Percentiles rank a stretch among this genome's conserved stretches.
phyloP scores from a whole-genome alignment of 2,113 vertebrate species.

The Ptyas mucosa region DNA sequence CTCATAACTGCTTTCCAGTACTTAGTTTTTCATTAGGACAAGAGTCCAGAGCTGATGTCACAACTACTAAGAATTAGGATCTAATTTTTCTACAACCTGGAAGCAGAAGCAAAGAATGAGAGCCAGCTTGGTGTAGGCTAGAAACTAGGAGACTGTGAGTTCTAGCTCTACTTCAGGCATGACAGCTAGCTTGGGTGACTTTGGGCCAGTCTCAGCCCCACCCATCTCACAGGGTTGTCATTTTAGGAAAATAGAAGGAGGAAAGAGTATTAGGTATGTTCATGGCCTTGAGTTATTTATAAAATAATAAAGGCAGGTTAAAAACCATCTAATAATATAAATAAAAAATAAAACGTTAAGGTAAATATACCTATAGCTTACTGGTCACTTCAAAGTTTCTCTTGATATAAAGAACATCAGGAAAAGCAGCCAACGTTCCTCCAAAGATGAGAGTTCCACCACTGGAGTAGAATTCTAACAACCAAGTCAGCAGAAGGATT shows the following conservation, averaged over 20 bases:
- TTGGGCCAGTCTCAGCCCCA: not conserved
- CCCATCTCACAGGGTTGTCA: not conserved
- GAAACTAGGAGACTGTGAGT: not conserved
- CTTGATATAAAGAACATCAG: not conserved
- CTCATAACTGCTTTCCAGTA: not conserved
- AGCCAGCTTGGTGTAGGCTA: not conserved
- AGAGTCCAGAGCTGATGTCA: not conserved
- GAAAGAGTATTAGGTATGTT: not conserved
- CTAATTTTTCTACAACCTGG: not conserved
- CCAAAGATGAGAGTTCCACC: not conserved
- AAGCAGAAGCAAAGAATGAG: not conserved
- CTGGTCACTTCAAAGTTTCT: not conserved
- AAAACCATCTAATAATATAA: not conserved
- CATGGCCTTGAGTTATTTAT: not conserved
- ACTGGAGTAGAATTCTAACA: not conserved
- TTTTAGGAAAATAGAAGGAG: not conserved
- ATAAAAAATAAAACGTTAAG: not conserved
- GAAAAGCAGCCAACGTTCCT: not conserved
- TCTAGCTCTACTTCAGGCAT: not conserved
- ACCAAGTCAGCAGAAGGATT: not conserved
- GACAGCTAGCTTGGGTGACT: not conserved
- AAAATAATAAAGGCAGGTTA: not conserved
- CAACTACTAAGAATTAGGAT: not conserved
- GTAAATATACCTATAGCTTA: not conserved
- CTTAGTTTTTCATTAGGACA: not conserved